Percentiles rank a stretch among this genome's conserved stretches.
phyloP scores from a whole-genome alignment of 2,888 invertebrate species.

The Auanema freiburgensis region DNA sequence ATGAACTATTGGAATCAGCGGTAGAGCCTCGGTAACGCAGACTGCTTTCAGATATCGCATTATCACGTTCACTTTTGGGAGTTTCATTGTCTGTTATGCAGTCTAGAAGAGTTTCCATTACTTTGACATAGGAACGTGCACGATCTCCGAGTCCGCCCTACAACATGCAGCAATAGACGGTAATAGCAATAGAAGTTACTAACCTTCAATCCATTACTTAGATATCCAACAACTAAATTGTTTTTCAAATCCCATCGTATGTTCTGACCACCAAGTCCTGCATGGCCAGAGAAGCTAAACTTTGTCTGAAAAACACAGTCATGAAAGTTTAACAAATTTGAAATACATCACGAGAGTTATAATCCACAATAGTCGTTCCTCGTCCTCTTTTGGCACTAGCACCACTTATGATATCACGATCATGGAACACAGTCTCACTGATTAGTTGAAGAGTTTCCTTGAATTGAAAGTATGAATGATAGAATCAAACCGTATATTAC shows the following conservation, averaged over 20 bases:
- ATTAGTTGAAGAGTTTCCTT: constrained; percentile 9
- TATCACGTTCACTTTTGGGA: too few relatives aligned
- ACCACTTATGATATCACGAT: constrained; percentile 14
- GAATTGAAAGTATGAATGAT: constrained; percentile 2
- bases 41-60: too few relatives aligned
- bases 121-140: constrained; percentile 40
- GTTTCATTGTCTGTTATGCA: too few relatives aligned
- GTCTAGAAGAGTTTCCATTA: constrained; percentile 36
- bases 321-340: not conserved
- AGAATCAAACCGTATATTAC: constrained; percentile 1
- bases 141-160: constrained; percentile 46
- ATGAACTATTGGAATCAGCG: too few relatives aligned
- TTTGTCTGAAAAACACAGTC: constrained; percentile 7
- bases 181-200: too few relatives aligned
- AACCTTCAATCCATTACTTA: constrained; percentile 63
- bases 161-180: too few relatives aligned
- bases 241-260: constrained; percentile 62
- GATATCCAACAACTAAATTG: constrained; percentile 64
- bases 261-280: constrained; percentile 66
- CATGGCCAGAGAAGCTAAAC: constrained; percentile 59
- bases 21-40: too few relatives aligned
- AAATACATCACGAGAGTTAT: constrained; percentile 1
- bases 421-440: constrained; percentile 5
- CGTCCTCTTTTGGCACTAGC: constrained; percentile 13
- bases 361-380: constrained; percentile 23